phyloP scores from a whole-genome alignment of 2,797 vertebrate species.

The Oreortyx pictus region DNA sequence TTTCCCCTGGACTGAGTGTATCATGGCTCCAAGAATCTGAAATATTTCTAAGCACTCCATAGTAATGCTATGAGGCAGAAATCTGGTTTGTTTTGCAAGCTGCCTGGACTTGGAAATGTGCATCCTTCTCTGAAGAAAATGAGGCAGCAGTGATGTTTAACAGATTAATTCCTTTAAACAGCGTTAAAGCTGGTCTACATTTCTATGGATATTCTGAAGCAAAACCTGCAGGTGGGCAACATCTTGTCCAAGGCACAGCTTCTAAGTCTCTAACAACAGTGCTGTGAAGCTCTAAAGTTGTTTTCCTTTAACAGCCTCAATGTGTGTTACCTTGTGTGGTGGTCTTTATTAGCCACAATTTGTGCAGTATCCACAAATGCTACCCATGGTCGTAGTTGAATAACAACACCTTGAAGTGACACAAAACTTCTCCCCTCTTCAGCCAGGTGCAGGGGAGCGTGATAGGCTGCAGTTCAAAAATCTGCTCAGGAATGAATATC shows the following conservation, averaged over 20 bases:
- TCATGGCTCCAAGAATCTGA: background rate
- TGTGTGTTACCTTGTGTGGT: background rate
- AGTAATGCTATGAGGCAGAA: background rate
- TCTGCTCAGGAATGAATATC: background rate
- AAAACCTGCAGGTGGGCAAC: background rate
- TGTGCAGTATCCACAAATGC: background rate
- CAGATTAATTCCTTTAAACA: background rate
- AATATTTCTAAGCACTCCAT: background rate
- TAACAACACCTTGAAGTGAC: background rate
- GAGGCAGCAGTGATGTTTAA: background rate
- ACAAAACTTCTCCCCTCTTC: background rate
- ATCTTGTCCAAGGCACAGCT: background rate
- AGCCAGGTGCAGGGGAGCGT: background rate
- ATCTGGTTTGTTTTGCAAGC: background rate
- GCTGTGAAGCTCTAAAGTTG: background rate
- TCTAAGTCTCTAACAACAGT: accelerated
- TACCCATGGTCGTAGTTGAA: background rate
- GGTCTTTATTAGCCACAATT: background rate
- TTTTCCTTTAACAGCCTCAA: accelerated
- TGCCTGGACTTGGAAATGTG: background rate
- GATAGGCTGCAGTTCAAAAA: background rate
- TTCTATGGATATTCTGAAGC: background rate
- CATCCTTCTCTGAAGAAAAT: background rate
- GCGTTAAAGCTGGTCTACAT: background rate
- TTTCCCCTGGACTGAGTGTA: background rate